A percentile compares a stretch with the other conserved stretches of the same genome.
Evolutionary conservation across 1,140 invertebrate genomes (phyloP).

Genomic region (Drosophila funebris): DNA sequence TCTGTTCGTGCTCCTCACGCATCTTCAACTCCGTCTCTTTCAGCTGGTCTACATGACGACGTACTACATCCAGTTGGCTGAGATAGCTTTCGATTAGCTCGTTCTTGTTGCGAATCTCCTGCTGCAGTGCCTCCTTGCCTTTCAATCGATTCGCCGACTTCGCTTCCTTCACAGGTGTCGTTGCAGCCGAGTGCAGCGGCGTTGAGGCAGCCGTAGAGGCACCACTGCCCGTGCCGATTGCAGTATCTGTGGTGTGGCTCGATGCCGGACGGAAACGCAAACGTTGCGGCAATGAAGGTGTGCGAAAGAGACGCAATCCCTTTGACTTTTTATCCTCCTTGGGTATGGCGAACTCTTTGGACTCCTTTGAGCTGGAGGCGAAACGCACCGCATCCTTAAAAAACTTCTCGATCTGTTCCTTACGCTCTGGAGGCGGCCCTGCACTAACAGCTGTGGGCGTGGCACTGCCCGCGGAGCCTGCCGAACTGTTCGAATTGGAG

Average conservation of each 20-base stretch:
- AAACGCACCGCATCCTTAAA: conserved; percentile 80
- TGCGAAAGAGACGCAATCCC: conserved; percentile 75
- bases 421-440: conserved; percentile 62
- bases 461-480: conserved; percentile 60
- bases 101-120: conserved; percentile 80
- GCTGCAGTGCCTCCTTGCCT: conserved; percentile 81
- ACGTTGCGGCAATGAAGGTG: conserved; percentile 79
- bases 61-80: conserved; percentile 75
- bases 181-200: conserved; percentile 71
- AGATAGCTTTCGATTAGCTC: conserved; percentile 78
- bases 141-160: conserved; percentile 74
- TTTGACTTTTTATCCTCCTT: conserved; percentile 82
- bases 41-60: conserved; percentile 73
- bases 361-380: conserved; percentile 74
- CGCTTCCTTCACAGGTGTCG: conserved; percentile 77
- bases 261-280: conserved; percentile 76
- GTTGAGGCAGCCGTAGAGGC: conserved; percentile 72
- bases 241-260: conserved; percentile 44
- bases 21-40: conserved; percentile 74
- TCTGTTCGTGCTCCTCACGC: conserved; percentile 64
- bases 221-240: conserved; percentile 41
- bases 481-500: conserved; percentile 54
- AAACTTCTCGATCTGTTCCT: conserved; percentile 83
- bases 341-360: conserved; percentile 81
- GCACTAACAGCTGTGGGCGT: conserved; percentile 45